A percentile compares a stretch with the other conserved stretches of the same genome.
Evolutionary conservation across 2,113 vertebrate genomes (phyloP).

Genomic region (Sarotherodon lohbergeri): DNA sequence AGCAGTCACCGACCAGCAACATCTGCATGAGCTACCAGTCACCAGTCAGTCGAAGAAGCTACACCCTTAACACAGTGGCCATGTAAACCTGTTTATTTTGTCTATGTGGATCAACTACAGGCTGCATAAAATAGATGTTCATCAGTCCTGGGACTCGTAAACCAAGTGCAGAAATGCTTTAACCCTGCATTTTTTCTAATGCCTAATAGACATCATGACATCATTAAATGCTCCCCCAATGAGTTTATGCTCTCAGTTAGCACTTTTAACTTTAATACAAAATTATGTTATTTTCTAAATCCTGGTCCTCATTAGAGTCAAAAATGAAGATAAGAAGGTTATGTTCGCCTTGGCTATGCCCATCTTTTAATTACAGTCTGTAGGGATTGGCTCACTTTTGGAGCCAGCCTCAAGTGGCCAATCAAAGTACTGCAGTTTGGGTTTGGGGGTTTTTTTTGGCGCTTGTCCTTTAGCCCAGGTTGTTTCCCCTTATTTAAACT

Average conservation of each 20-base stretch:
- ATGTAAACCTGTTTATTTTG: not conserved
- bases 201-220: not conserved
- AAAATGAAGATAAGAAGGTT: not conserved
- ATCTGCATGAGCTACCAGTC: not conserved
- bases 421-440: not conserved
- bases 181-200: not conserved
- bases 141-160: not conserved
- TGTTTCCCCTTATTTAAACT: not conserved
- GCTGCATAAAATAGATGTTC: not conserved
- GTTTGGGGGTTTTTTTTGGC: rapidly evolving
- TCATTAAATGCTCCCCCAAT: not conserved
- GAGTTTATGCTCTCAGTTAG: not conserved
- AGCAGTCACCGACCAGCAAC: not conserved
- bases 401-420: not conserved
- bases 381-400: not conserved
- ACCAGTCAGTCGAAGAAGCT: not conserved
- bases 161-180: not conserved
- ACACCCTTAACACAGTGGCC: not conserved
- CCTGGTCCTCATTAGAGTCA: not conserved
- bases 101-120: not conserved
- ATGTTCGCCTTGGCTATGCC: not conserved
- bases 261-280: not conserved
- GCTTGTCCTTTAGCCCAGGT: not conserved
- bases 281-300: not conserved
- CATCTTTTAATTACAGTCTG: not conserved